Evolutionary conservation across 2,888 invertebrate species (phyloP).

Genomic region (Zaprionus obscuricornis): DNA sequence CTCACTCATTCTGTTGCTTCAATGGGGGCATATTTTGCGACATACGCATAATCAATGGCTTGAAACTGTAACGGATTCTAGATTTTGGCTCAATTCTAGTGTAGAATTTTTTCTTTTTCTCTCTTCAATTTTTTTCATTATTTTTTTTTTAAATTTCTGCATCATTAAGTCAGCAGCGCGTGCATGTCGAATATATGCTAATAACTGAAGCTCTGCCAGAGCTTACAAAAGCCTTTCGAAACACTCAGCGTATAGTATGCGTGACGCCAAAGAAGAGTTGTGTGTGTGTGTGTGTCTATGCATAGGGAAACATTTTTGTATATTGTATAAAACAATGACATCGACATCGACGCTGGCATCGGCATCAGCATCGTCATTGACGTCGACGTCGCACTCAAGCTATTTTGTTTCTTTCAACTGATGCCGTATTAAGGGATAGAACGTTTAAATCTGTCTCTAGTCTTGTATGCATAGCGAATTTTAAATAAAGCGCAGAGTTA

Average conservation of each 20-base stretch:
- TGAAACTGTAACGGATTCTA: conserved; percentile 36
- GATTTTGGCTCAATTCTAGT: conserved; percentile 24
- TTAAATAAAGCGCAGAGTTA: too few species aligned
- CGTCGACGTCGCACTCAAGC: too few species aligned
- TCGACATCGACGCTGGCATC: too few species aligned
- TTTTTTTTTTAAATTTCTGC: conserved; percentile 43
- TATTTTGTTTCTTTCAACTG: too few species aligned
- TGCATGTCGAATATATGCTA: conserved; percentile 56
- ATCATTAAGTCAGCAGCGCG: conserved; percentile 54
- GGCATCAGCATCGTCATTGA: too few species aligned
- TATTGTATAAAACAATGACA: conserved; percentile 13
- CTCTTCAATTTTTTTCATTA: too few species aligned
- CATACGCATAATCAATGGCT: conserved; percentile 50
- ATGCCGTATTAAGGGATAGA: conserved; percentile 18
- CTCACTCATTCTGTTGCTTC: too few species aligned
- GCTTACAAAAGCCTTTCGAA: conserved; percentile 5
- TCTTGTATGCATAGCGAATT: too few species aligned
- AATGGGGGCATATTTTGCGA: too few species aligned
- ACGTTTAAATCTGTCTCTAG: conserved; percentile 22
- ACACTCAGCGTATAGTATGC: conserved; percentile 13
- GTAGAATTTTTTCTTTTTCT: neutral
- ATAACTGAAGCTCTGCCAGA: conserved; percentile 34
- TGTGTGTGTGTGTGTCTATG: neutral
- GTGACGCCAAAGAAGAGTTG: conserved; percentile 26
- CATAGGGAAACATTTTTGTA: conserved; percentile 8